Conservation (phyloP, 1,140 invertebrate genomes). For the Macrobrachium rosenbergii region DNA sequence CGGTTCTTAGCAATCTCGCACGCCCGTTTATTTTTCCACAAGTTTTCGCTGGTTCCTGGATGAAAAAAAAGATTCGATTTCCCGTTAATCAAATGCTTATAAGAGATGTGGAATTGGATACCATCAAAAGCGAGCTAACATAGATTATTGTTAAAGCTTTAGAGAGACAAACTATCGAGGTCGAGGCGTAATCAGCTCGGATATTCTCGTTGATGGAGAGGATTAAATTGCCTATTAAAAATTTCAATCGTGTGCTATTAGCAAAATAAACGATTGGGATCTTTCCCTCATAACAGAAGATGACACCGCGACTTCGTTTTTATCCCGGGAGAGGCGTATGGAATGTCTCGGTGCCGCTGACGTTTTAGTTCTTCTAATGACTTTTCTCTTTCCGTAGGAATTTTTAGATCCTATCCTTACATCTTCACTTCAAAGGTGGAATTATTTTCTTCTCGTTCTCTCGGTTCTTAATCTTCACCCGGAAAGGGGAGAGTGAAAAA, state of each 20-base stretch:
- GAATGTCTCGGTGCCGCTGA: conserved; percentile 3
- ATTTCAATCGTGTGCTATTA: conserved; percentile 60
- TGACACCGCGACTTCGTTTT: conserved; percentile 44
- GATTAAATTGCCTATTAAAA: conserved; percentile 64
- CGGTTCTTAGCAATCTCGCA: background rate
- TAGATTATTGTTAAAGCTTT: background rate
- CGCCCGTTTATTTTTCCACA: background rate
- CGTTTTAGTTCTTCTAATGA: conserved; percentile 9
- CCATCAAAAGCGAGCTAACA: background rate
- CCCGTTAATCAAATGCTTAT: background rate
- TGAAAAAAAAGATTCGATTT: background rate
- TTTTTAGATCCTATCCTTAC: too few species aligned
- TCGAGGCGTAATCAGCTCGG: conserved; percentile 47
- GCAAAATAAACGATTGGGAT: conserved; percentile 59
- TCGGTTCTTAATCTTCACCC: too few species aligned
- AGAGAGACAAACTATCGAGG: conserved; percentile 40
- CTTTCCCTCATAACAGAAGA: conserved; percentile 57
- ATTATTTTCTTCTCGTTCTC: too few species aligned
- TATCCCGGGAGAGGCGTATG: background rate
- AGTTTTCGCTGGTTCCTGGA: background rate
- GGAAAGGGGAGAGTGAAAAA: too few species aligned
- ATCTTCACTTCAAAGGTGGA: too few species aligned
- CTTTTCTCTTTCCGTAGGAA: background rate
- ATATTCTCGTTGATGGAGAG: conserved; percentile 52
- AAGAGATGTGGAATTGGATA: too few species aligned